Evolutionary conservation across 2,888 invertebrate genomes (phyloP), one percentile per base, ranked within the genome.

Genomic region (Clistopyga incitator): DNA sequence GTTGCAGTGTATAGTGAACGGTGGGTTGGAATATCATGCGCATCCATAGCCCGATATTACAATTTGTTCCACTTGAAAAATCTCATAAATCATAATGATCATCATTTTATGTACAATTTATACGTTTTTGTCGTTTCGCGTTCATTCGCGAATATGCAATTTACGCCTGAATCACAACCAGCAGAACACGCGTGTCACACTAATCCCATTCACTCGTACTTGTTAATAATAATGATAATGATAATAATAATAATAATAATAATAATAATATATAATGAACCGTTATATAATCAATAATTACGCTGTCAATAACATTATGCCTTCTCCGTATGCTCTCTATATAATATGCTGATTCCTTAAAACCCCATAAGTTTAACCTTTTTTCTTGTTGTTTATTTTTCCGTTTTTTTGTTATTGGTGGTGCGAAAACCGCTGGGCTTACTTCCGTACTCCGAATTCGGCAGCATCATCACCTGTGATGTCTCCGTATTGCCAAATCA

Each of bases 401-500:
- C 71, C 74, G n/a, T 67, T 84, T 87, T 81, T 85, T 85, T 82
- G 81, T 82, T 87, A 68, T 56, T 67, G 52, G 34, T 83, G 70
- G 70, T 80, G 87, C 78, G 84, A 79, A 20, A 13, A 45, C 25
- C 47, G 23, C n/a, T 20, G 89, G 88, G 94, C 90, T 64, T 96
- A 96, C 93, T 96, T 96, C 91, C 81, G 81, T 4, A 78, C 65
- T 11, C 84, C 84, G 65, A 84, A 84, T 18, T 96, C 96, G 89
- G 95, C 95, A 65, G 97, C 97, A 93, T 98, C 98, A 90, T 98
- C 98, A 86, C 97, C 98, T 84, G 97, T 97, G 94, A 99, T 98
- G 94, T 99, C 99, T n/a, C 99, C 99, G 93, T 99, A 99, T 92
- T 97, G 97, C 99, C 99, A 99, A 90, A 99, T 96, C 93, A 97